Evolutionary conservation across 2,797 vertebrate species (phyloP).

Genomic region (Tenualosa ilisha): DNA sequence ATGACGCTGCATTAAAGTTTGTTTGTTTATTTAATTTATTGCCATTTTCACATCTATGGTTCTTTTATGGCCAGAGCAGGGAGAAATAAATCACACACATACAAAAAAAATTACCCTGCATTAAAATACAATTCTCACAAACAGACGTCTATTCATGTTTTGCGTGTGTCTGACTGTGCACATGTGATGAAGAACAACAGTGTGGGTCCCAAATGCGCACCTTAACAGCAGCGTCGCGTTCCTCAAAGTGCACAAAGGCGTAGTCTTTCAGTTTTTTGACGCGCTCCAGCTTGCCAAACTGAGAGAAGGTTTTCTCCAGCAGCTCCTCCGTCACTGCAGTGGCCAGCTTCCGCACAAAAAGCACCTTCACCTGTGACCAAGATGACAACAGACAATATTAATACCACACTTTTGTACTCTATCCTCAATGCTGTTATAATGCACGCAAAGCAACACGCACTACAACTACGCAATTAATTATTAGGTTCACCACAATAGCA

Average conservation of each 20-base stretch:
- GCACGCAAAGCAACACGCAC: no score
- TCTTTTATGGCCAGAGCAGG: no score
- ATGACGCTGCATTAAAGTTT: background rate
- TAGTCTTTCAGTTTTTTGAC: slow-evolving; percentile 99
- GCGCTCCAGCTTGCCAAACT: slow-evolving; percentile 97
- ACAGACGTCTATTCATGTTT: background rate
- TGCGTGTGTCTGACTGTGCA: no score
- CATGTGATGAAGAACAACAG: background rate
- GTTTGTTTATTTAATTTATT: no score
- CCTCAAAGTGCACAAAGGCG: slow-evolving; percentile 98
- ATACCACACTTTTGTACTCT: background rate
- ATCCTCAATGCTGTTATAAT: no score
- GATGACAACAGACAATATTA: background rate
- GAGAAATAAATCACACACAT: no score
- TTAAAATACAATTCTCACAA: no score
- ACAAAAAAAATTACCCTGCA: no score
- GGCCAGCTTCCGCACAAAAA: slow-evolving; percentile 97
- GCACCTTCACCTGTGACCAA: slow-evolving; percentile 89
- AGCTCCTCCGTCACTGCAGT: slow-evolving; percentile 96
- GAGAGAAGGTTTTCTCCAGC: slow-evolving; percentile 94
- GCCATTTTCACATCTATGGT: no score
- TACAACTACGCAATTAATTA: no score
- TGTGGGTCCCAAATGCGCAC: slow-evolving; percentile 60
- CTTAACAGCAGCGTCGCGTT: slow-evolving; percentile 95
- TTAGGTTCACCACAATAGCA: no score